Evolutionary conservation across 2,888 invertebrate species (phyloP).

Genomic region (Thymelicus acteon): DNA sequence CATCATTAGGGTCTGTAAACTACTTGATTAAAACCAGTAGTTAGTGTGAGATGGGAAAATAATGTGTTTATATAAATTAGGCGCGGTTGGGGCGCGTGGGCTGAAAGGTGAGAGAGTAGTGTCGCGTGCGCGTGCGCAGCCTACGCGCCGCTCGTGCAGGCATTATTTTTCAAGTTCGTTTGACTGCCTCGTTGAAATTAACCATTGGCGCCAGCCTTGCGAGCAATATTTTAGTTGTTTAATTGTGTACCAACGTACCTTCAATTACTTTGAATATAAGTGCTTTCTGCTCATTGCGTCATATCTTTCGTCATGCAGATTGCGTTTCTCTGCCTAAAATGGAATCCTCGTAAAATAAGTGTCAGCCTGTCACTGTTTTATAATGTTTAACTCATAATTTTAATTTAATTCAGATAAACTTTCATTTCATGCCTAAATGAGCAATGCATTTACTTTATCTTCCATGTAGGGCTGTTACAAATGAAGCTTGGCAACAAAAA

Average conservation of each 20-base stretch:
- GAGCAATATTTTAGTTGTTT: constrained; percentile 37
- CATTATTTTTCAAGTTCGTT: constrained; percentile 64
- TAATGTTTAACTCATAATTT: constrained; percentile 36
- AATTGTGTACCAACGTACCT: constrained; percentile 37
- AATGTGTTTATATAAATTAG: constrained; percentile 77
- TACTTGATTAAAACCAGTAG: constrained; percentile 63
- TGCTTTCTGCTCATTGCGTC: constrained; percentile 36
- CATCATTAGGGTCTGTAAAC: constrained; percentile 25
- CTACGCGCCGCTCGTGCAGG: constrained; percentile 64
- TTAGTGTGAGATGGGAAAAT: constrained; percentile 69
- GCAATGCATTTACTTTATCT: constrained; percentile 33
- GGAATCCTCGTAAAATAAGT: constrained; percentile 38
- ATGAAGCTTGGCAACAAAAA: constrained; percentile 22
- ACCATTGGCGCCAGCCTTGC: constrained; percentile 54
- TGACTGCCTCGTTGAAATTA: constrained; percentile 56
- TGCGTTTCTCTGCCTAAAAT: constrained; percentile 36
- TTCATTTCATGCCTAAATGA: constrained; percentile 34
- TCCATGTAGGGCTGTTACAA: constrained; percentile 33
- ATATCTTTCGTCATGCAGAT: constrained; percentile 32
- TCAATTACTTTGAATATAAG: constrained; percentile 39
- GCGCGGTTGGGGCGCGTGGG: constrained; percentile 61
- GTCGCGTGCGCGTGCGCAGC: constrained; percentile 62
- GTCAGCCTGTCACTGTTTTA: constrained; percentile 36
- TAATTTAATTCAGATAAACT: constrained; percentile 37
- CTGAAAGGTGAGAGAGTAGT: constrained; percentile 61